Percentiles rank a stretch among this genome's conserved stretches.
Evolutionary conservation across 2,888 invertebrate genomes (phyloP).

Genomic region (Vannuccia rotundouncinata): DNA sequence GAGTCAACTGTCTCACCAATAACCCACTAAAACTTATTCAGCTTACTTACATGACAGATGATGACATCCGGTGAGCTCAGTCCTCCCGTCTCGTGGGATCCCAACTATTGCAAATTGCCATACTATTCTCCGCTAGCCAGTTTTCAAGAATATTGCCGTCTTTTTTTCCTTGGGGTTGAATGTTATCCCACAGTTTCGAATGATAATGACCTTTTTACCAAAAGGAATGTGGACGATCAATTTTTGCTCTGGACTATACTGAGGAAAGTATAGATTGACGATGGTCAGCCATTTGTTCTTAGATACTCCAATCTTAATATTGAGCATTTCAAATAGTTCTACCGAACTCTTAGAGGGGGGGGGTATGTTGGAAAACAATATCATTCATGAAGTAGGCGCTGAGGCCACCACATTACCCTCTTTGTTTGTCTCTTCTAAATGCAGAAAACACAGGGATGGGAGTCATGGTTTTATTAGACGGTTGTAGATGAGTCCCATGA

Average conservation of each 20-base stretch:
- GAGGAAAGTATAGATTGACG: background rate
- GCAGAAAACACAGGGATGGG: background rate
- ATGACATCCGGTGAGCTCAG: background rate
- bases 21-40: background rate
- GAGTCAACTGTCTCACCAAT: background rate
- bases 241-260: background rate
- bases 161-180: background rate
- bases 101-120: background rate
- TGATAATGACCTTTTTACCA: background rate
- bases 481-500: background rate
- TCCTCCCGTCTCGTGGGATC: background rate
- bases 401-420: background rate
- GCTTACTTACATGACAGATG: background rate
- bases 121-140: background rate
- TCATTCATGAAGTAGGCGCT: background rate
- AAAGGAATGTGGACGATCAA: background rate
- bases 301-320: background rate
- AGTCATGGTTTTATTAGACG: background rate
- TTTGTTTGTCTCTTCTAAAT: background rate
- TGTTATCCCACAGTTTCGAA: background rate
- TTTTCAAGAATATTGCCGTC: background rate
- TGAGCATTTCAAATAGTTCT: background rate
- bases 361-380: background rate
- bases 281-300: conserved; percentile 8
- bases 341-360: background rate